Evolutionary conservation across 2,888 invertebrate species (phyloP), one percentile per base, ranked within the genome.

Genomic region (Synanthedon andrenaeformis): DNA sequence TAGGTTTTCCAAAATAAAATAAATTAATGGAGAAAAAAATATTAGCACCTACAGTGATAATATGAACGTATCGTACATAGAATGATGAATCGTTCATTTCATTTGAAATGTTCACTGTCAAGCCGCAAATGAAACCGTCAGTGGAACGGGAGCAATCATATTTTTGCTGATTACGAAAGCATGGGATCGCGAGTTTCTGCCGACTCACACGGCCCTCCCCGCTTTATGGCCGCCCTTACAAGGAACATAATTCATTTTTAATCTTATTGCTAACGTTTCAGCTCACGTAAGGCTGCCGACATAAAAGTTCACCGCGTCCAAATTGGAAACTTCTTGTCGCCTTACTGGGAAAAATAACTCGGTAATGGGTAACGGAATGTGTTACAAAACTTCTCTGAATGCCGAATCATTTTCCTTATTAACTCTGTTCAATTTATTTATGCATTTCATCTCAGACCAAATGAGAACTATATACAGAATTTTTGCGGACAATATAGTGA

Each of bases 191-290:
- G 56, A 55, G 53, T 59, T 56, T 55, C 55, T 59, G 58, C 56
- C 49, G 55, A 58, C 59, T 56, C 62, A 56, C 61, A 60, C 41
- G 35, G 49, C 42, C 28, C 59, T 59, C 62, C 58, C 57, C 59
- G 62, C 61, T 76, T 74, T 74, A 76, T 67, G 69, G 62, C 66
- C 65, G 64, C 69, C 72, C 70, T 75, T 70, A 70, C 67, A 69
- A 72, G 62, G 64, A 74, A 76, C 75, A 78, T 82, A 80, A 82
- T 83, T 83, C 79, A 83, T 83, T 81, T 84, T 82, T 81, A 84
- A 83, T 82, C 80, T 79, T 73, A 79, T 82, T 76, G 76, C 81
- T 82, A 74, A 72, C 75, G 76, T 82, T 83, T 82, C 84, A 77
- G 74, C 76, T 83, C 84, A 85, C 84, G 84, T 85, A 80, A 77